Evolutionary conservation across 2,888 invertebrate genomes (phyloP).

Genomic region (Hyles lineata): DNA sequence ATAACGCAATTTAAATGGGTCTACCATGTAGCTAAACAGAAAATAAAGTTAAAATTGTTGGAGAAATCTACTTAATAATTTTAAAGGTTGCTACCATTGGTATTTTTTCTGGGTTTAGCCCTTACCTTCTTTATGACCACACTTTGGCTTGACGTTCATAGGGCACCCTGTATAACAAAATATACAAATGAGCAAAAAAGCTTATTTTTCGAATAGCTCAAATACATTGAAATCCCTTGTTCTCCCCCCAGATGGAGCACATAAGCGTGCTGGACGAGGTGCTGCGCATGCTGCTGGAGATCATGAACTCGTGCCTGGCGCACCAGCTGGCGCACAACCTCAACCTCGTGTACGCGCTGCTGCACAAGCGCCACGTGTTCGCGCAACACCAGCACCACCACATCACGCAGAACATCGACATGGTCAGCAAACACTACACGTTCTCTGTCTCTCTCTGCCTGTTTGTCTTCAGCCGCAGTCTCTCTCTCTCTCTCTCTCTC

Average conservation of each 20-base stretch:
- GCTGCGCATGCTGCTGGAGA: constrained; percentile 97
- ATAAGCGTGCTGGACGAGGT: constrained; percentile 97
- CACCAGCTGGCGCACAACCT: constrained; percentile 93
- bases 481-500: no score
- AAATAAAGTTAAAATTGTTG: no score
- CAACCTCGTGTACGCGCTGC: constrained; percentile 97
- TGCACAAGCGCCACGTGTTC: constrained; percentile 97
- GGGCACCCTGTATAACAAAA: background rate
- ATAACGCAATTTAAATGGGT: no score
- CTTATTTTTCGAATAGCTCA: no score
- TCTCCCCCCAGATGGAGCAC: constrained; percentile 90
- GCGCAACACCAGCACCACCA: constrained; percentile 93
- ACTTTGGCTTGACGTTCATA: no score
- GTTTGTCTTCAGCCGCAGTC: background rate
- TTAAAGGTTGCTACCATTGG: no score
- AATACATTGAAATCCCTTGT: no score
- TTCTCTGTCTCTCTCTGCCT: background rate
- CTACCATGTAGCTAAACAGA: no score
- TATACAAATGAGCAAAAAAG: background rate
- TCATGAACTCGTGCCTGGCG: constrained; percentile 97
- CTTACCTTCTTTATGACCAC: no score
- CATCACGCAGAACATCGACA: constrained; percentile 97
- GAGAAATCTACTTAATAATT: no score
- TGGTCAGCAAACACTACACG: constrained; percentile 83
- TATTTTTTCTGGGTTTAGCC: no score